A percentile compares a stretch with the other conserved stretches of the same genome.
Conservation (phyloP, 2,797 vertebrate genomes). For the Platalea minor region DNA sequence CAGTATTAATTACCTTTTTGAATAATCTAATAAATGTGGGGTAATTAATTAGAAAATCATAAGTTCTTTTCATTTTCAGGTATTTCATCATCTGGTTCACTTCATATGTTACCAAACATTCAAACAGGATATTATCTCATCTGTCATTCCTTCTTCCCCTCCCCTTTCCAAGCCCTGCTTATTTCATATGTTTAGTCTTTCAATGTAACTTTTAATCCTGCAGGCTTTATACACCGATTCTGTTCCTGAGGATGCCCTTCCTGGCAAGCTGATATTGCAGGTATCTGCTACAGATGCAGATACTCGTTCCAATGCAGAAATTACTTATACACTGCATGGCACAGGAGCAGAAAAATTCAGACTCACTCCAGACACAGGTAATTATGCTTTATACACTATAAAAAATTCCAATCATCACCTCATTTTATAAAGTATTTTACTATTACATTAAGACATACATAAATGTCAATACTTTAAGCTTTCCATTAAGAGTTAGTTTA, state of each 20-base stretch:
- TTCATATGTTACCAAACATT: neutral
- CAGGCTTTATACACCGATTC: conserved; percentile 87
- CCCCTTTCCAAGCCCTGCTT: neutral
- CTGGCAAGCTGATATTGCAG: conserved; percentile 89
- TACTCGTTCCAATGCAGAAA: conserved; percentile 95
- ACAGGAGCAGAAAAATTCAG: conserved; percentile 87
- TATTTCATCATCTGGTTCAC: neutral
- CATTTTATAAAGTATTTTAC: neutral
- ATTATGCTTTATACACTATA: neutral
- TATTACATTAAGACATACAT: neutral
- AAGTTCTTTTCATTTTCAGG: neutral
- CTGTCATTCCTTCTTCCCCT: neutral
- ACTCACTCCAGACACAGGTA: conserved; percentile 91
- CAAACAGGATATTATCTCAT: neutral
- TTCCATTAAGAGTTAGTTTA: neutral
- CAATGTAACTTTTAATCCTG: conserved; percentile 34
- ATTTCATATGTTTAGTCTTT: neutral
- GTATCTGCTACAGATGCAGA: conserved; percentile 91
- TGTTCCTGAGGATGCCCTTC: conserved; percentile 87
- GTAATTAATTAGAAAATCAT: neutral
- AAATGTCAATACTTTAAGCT: neutral
- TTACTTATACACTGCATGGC: conserved; percentile 89
- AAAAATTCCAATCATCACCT: neutral
- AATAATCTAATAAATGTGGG: neutral
- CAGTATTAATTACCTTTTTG: neutral